Evolutionary conservation across 2,888 invertebrate species (phyloP).

Genomic region (Andrena hattorfiana): DNA sequence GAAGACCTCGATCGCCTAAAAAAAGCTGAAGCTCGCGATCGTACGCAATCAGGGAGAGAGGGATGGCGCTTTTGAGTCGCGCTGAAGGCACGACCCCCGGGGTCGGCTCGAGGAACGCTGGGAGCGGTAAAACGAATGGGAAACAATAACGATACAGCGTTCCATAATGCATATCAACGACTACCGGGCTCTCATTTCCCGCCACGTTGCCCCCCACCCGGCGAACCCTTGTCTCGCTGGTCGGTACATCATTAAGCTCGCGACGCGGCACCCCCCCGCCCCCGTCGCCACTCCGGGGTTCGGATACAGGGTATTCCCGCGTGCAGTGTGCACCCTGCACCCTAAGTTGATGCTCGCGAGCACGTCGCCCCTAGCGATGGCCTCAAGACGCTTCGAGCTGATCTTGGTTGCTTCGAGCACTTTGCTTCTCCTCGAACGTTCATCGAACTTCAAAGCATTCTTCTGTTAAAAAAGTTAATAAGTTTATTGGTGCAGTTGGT

Average conservation of each 20-base stretch:
- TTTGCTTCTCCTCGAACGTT: no score
- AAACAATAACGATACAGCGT: constrained; percentile 69
- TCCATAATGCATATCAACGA: constrained; percentile 69
- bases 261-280: constrained; percentile 39
- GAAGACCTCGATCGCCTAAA: neutral
- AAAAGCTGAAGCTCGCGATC: neutral
- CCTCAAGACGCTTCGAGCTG: neutral
- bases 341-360: constrained; percentile 2
- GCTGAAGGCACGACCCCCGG: constrained; percentile 5
- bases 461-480: no score
- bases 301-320: constrained; percentile 18
- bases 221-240: constrained; percentile 54
- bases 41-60: constrained; percentile 15
- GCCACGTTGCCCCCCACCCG: constrained; percentile 48
- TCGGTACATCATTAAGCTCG: constrained; percentile 70
- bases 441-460: no score
- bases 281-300: constrained; percentile 5
- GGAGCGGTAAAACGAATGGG: constrained; percentile 55
- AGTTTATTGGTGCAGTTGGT: no score
- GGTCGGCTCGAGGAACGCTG: constrained; percentile 17
- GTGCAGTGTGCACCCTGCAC: constrained; percentile 8
- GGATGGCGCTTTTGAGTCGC: constrained; percentile 23
- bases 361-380: constrained; percentile 1
- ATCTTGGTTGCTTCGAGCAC: no score
- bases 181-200: constrained; percentile 59